Conservation (phyloP, 2,113 vertebrate species). For the Arvicanthis niloticus region DNA sequence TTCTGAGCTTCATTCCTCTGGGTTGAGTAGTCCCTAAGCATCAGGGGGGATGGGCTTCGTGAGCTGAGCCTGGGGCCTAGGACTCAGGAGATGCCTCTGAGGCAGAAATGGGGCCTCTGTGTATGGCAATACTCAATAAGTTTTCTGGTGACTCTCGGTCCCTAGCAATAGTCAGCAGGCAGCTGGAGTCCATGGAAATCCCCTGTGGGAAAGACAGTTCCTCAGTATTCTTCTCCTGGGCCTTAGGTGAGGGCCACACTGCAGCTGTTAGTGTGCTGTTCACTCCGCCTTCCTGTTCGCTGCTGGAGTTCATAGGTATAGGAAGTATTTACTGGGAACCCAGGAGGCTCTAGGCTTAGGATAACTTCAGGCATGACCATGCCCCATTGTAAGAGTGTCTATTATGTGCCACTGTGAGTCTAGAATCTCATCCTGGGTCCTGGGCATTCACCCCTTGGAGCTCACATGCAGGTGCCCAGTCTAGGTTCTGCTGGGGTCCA, state of each 20-base stretch:
- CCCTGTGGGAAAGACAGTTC: not conserved
- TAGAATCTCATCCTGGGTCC: not conserved
- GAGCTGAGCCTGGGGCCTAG: not conserved
- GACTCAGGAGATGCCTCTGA: not conserved
- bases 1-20: not conserved
- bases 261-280: fast-evolving
- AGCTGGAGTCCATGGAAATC: not conserved
- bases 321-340: not conserved
- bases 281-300: fast-evolving
- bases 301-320: not conserved
- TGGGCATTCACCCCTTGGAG: not conserved
- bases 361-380: fast-evolving
- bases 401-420: fast-evolving
- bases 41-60: not conserved
- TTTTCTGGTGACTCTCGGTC: fast-evolving
- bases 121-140: not conserved
- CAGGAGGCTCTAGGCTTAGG: fast-evolving
- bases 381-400: fast-evolving
- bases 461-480: fast-evolving
- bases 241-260: not conserved
- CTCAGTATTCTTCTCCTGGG: not conserved
- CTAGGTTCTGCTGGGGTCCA: fast-evolving
- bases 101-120: fast-evolving
- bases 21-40: not conserved
- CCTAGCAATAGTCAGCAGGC: not conserved